A percentile compares a stretch with the other conserved stretches of the same genome.
Evolutionary conservation across 2,113 vertebrate genomes (phyloP).

Genomic region (Puntigrus tetrazona): DNA sequence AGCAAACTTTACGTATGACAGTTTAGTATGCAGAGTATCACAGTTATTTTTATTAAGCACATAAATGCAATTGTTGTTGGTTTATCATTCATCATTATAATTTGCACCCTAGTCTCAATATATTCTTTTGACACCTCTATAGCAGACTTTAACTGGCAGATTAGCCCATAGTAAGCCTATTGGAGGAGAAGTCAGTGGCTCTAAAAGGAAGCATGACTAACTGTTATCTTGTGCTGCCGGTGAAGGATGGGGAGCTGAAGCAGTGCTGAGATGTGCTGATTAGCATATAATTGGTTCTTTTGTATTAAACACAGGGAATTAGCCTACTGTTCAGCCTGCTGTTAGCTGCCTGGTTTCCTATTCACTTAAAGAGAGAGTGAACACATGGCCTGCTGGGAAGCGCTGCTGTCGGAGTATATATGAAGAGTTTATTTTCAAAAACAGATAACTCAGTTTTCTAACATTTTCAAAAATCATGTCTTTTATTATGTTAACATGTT

Average conservation of each 20-base stretch:
- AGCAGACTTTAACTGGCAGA: not conserved
- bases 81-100: not conserved
- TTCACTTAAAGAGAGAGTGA: constrained; percentile 51
- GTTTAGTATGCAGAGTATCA: too few relatives aligned
- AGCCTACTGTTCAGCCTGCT: constrained; percentile 60
- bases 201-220: constrained; percentile 58
- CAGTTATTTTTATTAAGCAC: too few relatives aligned
- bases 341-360: constrained; percentile 54
- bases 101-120: not conserved
- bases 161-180: not conserved
- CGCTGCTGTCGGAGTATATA: too few relatives aligned
- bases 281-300: constrained; percentile 83
- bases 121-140: not conserved
- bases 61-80: too few relatives aligned
- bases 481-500: too few relatives aligned
- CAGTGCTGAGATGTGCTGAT: constrained; percentile 76
- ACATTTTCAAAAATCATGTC: too few relatives aligned
- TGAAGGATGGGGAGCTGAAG: constrained; percentile 66
- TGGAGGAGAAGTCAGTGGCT: constrained; percentile 29
- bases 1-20: too few relatives aligned
- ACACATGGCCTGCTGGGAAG: constrained; percentile 35
- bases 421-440: too few relatives aligned
- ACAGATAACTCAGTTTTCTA: too few relatives aligned
- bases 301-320: constrained; percentile 77
- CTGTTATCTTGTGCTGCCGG: constrained; percentile 46